Evolutionary conservation across 2,113 vertebrate species (phyloP).

Genomic region (Ameiurus melas): DNA sequence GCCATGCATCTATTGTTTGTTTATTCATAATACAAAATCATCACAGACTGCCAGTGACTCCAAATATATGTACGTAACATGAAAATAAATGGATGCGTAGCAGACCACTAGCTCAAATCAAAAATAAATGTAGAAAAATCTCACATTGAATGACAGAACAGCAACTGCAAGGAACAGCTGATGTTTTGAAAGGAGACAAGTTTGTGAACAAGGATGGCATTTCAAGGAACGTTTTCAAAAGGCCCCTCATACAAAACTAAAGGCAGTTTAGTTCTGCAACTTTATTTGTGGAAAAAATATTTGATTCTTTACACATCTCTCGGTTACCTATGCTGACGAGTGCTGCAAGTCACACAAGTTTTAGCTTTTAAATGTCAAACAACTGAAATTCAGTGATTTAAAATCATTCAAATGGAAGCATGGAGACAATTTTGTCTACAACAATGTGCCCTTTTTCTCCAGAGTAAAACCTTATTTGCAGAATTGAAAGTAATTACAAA

Average conservation of each 20-base stretch:
- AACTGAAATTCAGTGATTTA: not conserved
- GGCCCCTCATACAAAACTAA: constrained; percentile 63
- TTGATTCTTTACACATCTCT: constrained; percentile 52
- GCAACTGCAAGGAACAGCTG: constrained; percentile 6
- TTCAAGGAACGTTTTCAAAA: constrained; percentile 50
- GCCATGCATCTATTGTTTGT: constrained; percentile 32
- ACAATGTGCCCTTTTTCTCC: constrained; percentile 18
- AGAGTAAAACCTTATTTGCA: constrained; percentile 15
- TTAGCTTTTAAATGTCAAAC: not conserved
- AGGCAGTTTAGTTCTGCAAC: constrained; percentile 36
- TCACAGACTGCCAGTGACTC: constrained; percentile 33
- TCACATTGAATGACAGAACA: constrained; percentile 21
- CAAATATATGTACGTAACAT: constrained; percentile 10
- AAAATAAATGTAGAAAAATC: not conserved
- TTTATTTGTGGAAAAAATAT: constrained; percentile 54
- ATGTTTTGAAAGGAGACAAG: constrained; percentile 17
- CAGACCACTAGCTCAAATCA: constrained; percentile 15
- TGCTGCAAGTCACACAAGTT: constrained; percentile 35
- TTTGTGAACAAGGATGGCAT: constrained; percentile 26
- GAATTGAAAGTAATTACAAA: not conserved
- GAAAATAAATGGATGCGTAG: constrained; percentile 33
- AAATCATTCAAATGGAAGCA: constrained; percentile 33
- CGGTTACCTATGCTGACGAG: constrained; percentile 45
- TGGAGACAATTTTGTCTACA: constrained; percentile 22
- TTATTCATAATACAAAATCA: constrained; percentile 27